Base-by-base conservation (phyloP, 2,888 invertebrate species). In the Drosophila pegasa region DNA sequence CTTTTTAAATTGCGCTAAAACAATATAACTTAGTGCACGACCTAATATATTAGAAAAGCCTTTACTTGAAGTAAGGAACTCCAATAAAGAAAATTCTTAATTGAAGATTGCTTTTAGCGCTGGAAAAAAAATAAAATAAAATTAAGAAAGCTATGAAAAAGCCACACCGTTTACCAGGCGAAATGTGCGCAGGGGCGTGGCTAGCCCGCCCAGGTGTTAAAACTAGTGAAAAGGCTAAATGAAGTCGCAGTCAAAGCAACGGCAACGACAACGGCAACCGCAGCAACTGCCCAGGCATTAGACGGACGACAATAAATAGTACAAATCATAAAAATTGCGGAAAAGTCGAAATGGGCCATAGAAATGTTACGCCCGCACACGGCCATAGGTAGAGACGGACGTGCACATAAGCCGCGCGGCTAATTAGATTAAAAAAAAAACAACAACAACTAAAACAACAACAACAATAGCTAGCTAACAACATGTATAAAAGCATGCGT, bases 101-200 rank as follows among this genome's bases (percentile, higher is more conserved):
- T 73, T 75, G 70, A 74, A 73, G 68, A 33, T n/a, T n/a, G n/a
- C n/a, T n/a, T n/a, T n/a, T n/a, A n/a, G 62, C 57, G 62, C 48
- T n/a, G n/a, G n/a, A 45, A 40, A 47, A 37, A 41, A 22, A 22
- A 27, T 27, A 16, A 29, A n/a, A 45, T 16, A 29, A 45, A 45
- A 45, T 16, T 12, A 29, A 18, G 18, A 64, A 64, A 54, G 45
- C 40, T 29, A 67, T 62, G 47, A 67, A 73, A 67, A 71, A 59
- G 50, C 45, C 41, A 16, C n/a, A 37, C 22, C 50, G 48, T n/a
- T n/a, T n/a, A n/a, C n/a, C n/a, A n/a, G n/a, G n/a, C n/a, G n/a
- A 58, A 29, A 29, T 1, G 33, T 12, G 52, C 29, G 3, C 12
- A 2, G 18, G 0, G 37, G 9, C 12, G 5, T 16, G 35, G 9